Evolutionary conservation across 2,113 vertebrate genomes (phyloP).

Genomic region (Rhinolophus ferrumequinum): DNA sequence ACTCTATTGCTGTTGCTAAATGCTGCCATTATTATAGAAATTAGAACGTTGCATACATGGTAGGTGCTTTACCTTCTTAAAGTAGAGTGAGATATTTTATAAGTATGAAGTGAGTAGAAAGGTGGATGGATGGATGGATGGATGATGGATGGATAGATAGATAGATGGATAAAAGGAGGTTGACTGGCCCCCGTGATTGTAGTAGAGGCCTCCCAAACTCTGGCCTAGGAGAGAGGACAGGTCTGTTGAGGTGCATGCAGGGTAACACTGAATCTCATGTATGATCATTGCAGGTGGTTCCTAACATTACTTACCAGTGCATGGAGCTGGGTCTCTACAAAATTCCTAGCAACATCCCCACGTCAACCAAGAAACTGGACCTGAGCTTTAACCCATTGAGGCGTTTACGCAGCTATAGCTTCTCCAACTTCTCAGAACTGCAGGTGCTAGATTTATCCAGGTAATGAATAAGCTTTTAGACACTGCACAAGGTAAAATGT

Average conservation of each 20-base stretch:
- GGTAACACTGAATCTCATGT: slow-evolving; percentile 32
- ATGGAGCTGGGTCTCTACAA: slow-evolving; percentile 73
- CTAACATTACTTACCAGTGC: slow-evolving; percentile 81
- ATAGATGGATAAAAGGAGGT: not conserved
- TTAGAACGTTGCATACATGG: not conserved
- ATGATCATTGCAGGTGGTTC: slow-evolving; percentile 81
- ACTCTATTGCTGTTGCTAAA: not conserved
- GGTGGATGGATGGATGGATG: not conserved
- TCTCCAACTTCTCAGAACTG: slow-evolving; percentile 81
- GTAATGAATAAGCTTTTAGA: slow-evolving; percentile 74
- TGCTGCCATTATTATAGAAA: not conserved
- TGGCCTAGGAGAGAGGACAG: not conserved
- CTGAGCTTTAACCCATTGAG: slow-evolving; percentile 86
- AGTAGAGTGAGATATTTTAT: not conserved
- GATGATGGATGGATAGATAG: not conserved
- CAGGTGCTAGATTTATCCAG: slow-evolving; percentile 86
- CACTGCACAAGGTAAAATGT: not conserved
- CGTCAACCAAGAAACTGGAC: slow-evolving; percentile 81
- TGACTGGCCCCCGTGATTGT: not conserved
- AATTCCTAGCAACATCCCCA: slow-evolving; percentile 81
- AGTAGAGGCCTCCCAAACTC: not conserved
- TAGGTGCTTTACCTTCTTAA: not conserved
- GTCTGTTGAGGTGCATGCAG: not conserved
- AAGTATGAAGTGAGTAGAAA: not conserved
- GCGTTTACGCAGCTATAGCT: slow-evolving; percentile 75